Percentiles rank a stretch among this genome's conserved stretches.
Conservation (phyloP, 2,113 vertebrate species). For the Recurvirostra avosetta region DNA sequence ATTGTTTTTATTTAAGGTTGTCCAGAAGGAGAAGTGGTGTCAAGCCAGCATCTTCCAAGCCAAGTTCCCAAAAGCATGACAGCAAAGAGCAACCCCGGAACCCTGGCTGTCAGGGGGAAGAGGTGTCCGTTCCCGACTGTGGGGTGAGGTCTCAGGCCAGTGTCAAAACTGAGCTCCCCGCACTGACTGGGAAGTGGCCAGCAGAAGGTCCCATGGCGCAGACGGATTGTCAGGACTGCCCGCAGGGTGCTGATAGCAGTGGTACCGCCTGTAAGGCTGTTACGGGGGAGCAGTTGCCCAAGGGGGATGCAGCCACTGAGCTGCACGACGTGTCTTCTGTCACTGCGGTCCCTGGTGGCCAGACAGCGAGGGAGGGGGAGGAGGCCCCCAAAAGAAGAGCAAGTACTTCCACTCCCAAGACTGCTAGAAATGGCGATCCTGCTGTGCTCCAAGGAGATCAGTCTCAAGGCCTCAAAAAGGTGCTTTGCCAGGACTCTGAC, state of each 20-base stretch:
- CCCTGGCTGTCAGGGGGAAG: neutral
- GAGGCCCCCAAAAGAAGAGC: neutral
- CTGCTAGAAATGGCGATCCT: neutral
- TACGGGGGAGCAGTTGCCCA: neutral
- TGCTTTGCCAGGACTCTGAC: neutral
- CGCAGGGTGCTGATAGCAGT: rapidly evolving
- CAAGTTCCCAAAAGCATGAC: neutral
- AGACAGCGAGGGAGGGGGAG: neutral
- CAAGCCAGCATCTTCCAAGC: slow-evolving; percentile 1
- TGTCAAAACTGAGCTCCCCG: rapidly evolving
- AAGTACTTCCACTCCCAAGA: neutral
- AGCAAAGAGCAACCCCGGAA: slow-evolving; percentile 2
- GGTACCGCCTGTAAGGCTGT: too few species aligned
- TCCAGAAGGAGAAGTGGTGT: slow-evolving; percentile 63
- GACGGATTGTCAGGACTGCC: neutral
- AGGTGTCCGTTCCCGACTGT: rapidly evolving
- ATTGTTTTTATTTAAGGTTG: slow-evolving; percentile 51
- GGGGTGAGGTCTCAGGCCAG: neutral
- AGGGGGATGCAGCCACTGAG: neutral
- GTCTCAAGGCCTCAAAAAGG: neutral
- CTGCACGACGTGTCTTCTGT: neutral
- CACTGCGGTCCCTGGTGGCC: neutral
- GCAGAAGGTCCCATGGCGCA: neutral
- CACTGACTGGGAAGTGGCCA: neutral
- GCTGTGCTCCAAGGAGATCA: rapidly evolving